Percentiles rank a stretch among this genome's conserved stretches.
Conservation (phyloP, 1,140 invertebrate species). For the Chelonus insularis region DNA sequence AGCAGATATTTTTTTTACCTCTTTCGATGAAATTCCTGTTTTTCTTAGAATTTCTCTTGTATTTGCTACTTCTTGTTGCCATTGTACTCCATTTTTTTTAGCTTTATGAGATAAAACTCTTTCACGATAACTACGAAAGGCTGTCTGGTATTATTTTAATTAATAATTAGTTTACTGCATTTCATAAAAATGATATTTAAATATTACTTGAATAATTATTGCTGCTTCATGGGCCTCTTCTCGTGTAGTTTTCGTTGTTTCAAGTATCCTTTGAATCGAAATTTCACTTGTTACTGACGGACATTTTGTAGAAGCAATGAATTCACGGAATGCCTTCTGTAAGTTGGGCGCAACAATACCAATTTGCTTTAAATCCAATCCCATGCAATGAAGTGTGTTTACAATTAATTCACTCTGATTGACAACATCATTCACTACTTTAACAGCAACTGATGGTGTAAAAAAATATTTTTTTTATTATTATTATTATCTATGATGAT, state of each 20-base stretch:
- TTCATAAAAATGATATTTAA: not conserved
- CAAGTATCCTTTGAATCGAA: slow-evolving; percentile 54
- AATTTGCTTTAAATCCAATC: slow-evolving; percentile 54
- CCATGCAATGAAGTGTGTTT: slow-evolving; percentile 49
- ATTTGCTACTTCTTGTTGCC: not conserved
- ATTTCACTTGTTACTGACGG: slow-evolving; percentile 35
- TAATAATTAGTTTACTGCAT: not conserved
- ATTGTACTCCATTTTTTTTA: not conserved
- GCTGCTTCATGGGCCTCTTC: slow-evolving; percentile 54
- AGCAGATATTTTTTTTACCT: not conserved
- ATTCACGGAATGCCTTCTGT: slow-evolving; percentile 46
- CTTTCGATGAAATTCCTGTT: not conserved
- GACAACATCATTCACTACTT: slow-evolving; percentile 56
- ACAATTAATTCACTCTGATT: slow-evolving; percentile 51
- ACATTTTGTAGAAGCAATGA: not conserved
- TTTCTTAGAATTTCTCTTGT: not conserved
- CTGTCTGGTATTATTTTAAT: not conserved
- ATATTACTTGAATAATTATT: slow-evolving; percentile 49
- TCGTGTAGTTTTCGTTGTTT: slow-evolving; percentile 50
- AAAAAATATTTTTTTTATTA: slow-evolving; percentile 22
- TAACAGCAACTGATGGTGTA: slow-evolving; percentile 50
- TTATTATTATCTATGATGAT: slow-evolving; percentile 4
- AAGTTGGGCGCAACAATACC: slow-evolving; percentile 44
- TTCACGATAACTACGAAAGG: not conserved
- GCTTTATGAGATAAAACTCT: not conserved